A percentile compares a stretch with the other conserved stretches of the same genome.
These are phyloP conservation scores for Amorpha juglandis DNA, from an alignment of 2,888 invertebrate genomes.

Conservation along the genomic window DNA sequence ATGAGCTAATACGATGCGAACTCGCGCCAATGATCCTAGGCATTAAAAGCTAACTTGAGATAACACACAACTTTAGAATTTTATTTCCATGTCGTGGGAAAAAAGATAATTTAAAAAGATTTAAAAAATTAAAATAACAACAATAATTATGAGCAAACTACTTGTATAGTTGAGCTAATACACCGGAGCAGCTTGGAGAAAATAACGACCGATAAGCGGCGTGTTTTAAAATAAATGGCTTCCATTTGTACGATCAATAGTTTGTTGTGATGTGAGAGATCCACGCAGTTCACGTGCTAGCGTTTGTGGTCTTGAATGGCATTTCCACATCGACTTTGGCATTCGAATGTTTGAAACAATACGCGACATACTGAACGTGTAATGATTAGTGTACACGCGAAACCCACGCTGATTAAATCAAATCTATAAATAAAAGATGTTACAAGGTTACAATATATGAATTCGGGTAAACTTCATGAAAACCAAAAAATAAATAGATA, in stretches of 20 bases:
- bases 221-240: slow-evolving; percentile 66
- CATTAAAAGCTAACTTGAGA: slow-evolving; percentile 71
- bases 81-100: slow-evolving; percentile 66
- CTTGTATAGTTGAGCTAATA: slow-evolving; percentile 81
- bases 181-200: slow-evolving; percentile 82
- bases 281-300: slow-evolving; percentile 64
- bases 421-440: slow-evolving; percentile 24
- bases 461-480: slow-evolving; percentile 81
- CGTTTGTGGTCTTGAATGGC: slow-evolving; percentile 73
- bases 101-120: slow-evolving; percentile 59
- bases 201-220: slow-evolving; percentile 59
- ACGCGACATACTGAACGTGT: slow-evolving; percentile 21
- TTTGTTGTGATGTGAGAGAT: slow-evolving; percentile 80
- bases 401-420: slow-evolving; percentile 37
- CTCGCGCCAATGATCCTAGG: slow-evolving; percentile 58
- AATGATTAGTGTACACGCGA: slow-evolving; percentile 18
- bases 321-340: slow-evolving; percentile 81
- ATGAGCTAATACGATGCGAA: slow-evolving; percentile 55
- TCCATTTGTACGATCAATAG: slow-evolving; percentile 80
- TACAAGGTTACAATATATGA: slow-evolving; percentile 46
- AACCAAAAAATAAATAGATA: slow-evolving; percentile 78
- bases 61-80: slow-evolving; percentile 69
- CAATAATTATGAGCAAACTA: slow-evolving; percentile 83
- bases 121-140: slow-evolving; percentile 72
- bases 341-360: slow-evolving; percentile 61